Evolutionary conservation across 2,797 vertebrate species (phyloP), one percentile per base, ranked within the genome.

Genomic region (Acipenser ruthenus): DNA sequence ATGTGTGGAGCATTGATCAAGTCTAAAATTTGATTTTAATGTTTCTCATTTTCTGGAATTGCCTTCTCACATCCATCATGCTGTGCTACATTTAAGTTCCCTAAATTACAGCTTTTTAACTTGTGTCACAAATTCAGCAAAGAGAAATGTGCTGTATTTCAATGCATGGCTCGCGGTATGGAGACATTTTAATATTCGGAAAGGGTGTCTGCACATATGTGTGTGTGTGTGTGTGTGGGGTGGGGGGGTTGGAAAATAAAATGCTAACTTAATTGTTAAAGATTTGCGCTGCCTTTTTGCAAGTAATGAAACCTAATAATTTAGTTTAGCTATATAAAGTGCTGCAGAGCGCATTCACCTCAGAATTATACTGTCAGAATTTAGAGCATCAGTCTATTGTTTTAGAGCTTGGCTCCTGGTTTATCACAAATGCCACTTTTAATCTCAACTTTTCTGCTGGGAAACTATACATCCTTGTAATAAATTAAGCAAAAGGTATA

Each of bases 1-100:
- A 75, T 80, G 78, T 73, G 74, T 64, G 71, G 79, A 82, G 83
- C 82, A 62, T 37, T 37, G 23, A 37, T 37, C 23, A 37, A 84
- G 85, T 89, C 86, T 88, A 89, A 90, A 87, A 84, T 84, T 83
- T 75, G 84, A 84, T 86, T 90, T 88, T 86, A 89, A 90, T 90
- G 89, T 88, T 89, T 90, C 88, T 89, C 88, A 87, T 90, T 88
- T 88, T 83, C 85, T 79, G 85, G 82, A 37, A 37, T 37, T 37
- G 23, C 23, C 23, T 37, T 37, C 23, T 4, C 23, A 37, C 23
- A 37, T 37, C 23, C 23, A 37, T 37, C 23, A 37, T 37, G 23
- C 23, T 37, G 2, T 37, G 23, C 23, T 37, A 37, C 82, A 80
- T 86, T 85, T 87, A 84, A 87, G 84, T 86, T 85, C 78, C 80